Base-by-base conservation (phyloP, 2,888 invertebrate species). In the Fragum fragum region DNA sequence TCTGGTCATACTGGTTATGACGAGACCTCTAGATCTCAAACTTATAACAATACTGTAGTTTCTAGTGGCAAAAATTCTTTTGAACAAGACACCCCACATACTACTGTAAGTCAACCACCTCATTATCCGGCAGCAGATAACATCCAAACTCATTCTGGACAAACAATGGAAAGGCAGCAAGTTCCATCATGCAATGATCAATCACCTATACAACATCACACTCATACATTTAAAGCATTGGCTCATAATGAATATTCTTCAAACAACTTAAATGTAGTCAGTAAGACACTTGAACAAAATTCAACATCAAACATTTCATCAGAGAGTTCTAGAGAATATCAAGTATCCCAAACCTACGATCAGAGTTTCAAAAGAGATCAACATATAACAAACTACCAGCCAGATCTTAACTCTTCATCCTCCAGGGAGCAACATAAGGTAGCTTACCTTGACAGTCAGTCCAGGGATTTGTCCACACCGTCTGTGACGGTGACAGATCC, bases 401-500 rank as follows among this genome's bases (percentile, higher is more conserved):
- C 39, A 39, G 39, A 39, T 14, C 6, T 39, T 14, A 39, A 39
- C 39, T 9, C 39, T 9, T 9, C 7, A 39, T n/a, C n/a, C 39
- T 55, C 55, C 23, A n/a, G 1, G 3, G 28, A 59, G 16, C 59
- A 28, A 23, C 28, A 28, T 59, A 5, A 59, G 59, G 26, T 29
- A 6, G 28, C 2, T 5, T 28, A 3, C 21, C 16, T 7, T 59
- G 1, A 3, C 16, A 9, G 18, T 28, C 59, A 26, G 9, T 3
- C 29, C 16, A 21, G 1, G 9, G 28, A 28, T 6, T 11, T 16
- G 26, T 16, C 3, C n/a, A n/a, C n/a, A 55, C 11, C 21, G 21
- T 55, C 1, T 2, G 29, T 59, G 14, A 28, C 26, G 7, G 59
- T 68, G 26, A 68, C 68, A 26, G 21, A 73, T 68, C 78, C 78